Conservation (phyloP, 1,140 invertebrate species). For the Aphis gossypii region DNA sequence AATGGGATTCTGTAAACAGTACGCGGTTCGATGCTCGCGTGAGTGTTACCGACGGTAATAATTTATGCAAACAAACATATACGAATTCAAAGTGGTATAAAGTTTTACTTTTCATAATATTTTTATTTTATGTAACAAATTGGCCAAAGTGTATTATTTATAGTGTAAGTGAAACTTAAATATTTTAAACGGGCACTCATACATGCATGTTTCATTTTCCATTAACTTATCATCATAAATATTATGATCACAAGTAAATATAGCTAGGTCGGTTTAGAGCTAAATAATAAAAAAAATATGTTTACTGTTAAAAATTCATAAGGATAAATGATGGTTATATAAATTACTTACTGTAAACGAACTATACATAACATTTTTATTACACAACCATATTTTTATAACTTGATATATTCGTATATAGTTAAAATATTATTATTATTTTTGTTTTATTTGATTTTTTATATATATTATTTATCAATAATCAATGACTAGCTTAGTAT, state of each 20-base stretch:
- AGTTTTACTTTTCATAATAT: background rate
- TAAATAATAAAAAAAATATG: background rate
- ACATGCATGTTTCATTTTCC: background rate
- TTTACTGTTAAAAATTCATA: constrained; percentile 16
- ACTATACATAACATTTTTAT: background rate
- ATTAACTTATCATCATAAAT: constrained; percentile 20
- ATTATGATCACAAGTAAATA: constrained; percentile 2
- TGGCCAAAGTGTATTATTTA: constrained; percentile 1
- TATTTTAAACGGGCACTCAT: background rate
- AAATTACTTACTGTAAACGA: background rate
- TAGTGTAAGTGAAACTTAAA: background rate
- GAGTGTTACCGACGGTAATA: constrained; percentile 27
- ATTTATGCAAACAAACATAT: constrained; percentile 20
- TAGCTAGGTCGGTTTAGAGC: background rate
- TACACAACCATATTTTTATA: background rate
- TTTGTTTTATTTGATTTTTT: background rate
- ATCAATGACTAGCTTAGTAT: background rate
- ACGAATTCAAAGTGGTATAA: constrained; percentile 27
- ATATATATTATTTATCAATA: background rate
- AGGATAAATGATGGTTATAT: background rate
- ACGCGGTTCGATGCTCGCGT: constrained; percentile 41
- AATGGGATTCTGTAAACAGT: constrained; percentile 54
- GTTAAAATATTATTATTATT: background rate
- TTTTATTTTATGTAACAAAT: constrained; percentile 32
- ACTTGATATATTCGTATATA: background rate